These are phyloP conservation scores for Cheiracanthium punctorium DNA, from an alignment of 2,888 invertebrate species.

Conservation along the genomic window DNA sequence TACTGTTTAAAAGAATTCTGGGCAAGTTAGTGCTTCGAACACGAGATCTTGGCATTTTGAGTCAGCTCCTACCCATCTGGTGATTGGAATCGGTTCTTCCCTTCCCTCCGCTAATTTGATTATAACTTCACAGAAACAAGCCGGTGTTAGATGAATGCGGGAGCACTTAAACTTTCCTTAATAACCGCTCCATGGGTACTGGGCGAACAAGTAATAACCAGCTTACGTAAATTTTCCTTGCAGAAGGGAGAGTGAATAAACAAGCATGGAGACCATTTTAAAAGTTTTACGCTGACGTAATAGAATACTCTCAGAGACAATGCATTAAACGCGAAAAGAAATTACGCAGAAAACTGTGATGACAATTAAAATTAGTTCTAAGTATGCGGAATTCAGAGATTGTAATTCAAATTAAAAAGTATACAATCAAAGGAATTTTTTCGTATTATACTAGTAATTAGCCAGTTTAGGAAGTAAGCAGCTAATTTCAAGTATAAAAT, in stretches of 20 bases:
- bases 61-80: neutral
- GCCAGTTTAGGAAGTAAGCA: no score
- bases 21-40: no score
- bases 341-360: no score
- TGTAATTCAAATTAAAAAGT: no score
- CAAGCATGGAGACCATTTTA: neutral
- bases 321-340: neutral
- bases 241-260: neutral
- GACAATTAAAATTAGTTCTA: no score
- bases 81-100: neutral
- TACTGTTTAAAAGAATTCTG: no score
- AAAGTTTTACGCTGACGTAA: neutral
- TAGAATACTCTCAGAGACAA: neutral
- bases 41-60: no score
- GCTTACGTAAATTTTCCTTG: neutral
- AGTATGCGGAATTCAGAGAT: no score
- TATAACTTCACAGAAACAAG: neutral
- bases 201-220: neutral
- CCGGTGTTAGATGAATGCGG: neutral
- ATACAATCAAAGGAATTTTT: no score
- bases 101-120: neutral
- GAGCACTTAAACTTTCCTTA: slow-evolving; percentile 7
- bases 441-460: no score
- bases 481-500: no score
- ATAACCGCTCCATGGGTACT: slow-evolving; percentile 19